phyloP scores from a whole-genome alignment of 2,113 vertebrate genomes.

The Lipophrys pholis region DNA sequence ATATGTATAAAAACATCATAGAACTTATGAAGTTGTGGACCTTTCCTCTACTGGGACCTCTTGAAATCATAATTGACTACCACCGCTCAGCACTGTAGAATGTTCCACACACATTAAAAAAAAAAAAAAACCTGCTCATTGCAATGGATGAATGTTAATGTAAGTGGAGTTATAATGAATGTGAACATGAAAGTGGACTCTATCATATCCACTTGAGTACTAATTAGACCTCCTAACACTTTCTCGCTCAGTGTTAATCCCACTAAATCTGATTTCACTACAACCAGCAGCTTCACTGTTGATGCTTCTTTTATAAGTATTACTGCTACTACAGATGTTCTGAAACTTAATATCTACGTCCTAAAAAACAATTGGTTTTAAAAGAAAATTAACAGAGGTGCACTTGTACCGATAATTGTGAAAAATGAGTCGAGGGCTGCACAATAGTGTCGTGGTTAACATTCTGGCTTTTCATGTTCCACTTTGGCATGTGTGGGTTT shows the following conservation, averaged over 20 bases:
- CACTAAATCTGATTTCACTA: background rate
- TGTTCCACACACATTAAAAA: background rate
- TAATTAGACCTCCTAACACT: conserved; percentile 38
- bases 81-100: background rate
- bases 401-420: too few relatives aligned
- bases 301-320: background rate
- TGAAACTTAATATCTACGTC: background rate
- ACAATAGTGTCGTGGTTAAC: too few relatives aligned
- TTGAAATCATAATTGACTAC: too few relatives aligned
- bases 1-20: too few relatives aligned
- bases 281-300: background rate
- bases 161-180: conserved; percentile 6
- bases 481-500: too few relatives aligned
- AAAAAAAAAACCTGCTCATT: background rate
- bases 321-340: background rate
- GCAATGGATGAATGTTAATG: conserved; percentile 8
- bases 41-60: too few relatives aligned
- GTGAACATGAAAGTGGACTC: conserved; percentile 13
- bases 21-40: too few relatives aligned
- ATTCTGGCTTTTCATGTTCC: too few relatives aligned
- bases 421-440: too few relatives aligned
- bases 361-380: too few relatives aligned
- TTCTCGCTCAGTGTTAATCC: conserved; percentile 12
- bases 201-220: conserved; percentile 31
- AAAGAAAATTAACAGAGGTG: too few relatives aligned